These are phyloP conservation scores for Rhyacophila evoluta DNA, from an alignment of 2,888 invertebrate genomes.

Conservation along the genomic window DNA sequence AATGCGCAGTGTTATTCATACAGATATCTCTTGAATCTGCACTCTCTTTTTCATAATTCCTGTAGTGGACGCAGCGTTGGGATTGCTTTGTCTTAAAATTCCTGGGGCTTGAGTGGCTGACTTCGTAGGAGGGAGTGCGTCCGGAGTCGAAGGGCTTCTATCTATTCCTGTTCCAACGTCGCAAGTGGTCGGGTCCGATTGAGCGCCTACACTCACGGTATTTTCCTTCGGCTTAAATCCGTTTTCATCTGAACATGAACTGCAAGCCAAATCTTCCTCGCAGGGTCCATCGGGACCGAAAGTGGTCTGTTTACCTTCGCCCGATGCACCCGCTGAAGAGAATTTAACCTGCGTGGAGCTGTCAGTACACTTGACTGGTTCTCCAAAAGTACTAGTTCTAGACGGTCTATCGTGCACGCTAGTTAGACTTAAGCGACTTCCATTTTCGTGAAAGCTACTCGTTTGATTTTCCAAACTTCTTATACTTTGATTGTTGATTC, in stretches of 20 bases:
- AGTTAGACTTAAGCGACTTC: constrained; percentile 61
- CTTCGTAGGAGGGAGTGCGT: constrained; percentile 74
- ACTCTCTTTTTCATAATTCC: constrained; percentile 89
- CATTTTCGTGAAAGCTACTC: constrained; percentile 55
- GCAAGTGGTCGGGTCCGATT: constrained; percentile 64
- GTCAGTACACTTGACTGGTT: constrained; percentile 67
- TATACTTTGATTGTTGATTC: constrained; percentile 61
- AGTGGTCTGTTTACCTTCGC: constrained; percentile 53
- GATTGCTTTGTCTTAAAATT: constrained; percentile 70
- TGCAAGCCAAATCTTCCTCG: constrained; percentile 57
- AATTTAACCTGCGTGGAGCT: constrained; percentile 69
- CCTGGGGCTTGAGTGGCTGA: constrained; percentile 69
- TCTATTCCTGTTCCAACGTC: constrained; percentile 62
- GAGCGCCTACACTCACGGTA: constrained; percentile 64
- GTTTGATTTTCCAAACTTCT: constrained; percentile 59
- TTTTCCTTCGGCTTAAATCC: constrained; percentile 63
- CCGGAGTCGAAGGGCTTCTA: constrained; percentile 68
- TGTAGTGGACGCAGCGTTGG: constrained; percentile 72
- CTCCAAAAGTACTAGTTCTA: constrained; percentile 62
- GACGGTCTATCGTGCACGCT: constrained; percentile 50
- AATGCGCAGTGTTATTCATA: constrained; percentile 71
- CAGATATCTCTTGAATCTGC: constrained; percentile 93
- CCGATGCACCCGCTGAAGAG: constrained; percentile 58
- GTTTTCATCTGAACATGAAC: constrained; percentile 63
- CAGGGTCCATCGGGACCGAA: constrained; percentile 55